phyloP scores from a whole-genome alignment of 2,113 vertebrate genomes.

The Microcebus griseorufus region DNA sequence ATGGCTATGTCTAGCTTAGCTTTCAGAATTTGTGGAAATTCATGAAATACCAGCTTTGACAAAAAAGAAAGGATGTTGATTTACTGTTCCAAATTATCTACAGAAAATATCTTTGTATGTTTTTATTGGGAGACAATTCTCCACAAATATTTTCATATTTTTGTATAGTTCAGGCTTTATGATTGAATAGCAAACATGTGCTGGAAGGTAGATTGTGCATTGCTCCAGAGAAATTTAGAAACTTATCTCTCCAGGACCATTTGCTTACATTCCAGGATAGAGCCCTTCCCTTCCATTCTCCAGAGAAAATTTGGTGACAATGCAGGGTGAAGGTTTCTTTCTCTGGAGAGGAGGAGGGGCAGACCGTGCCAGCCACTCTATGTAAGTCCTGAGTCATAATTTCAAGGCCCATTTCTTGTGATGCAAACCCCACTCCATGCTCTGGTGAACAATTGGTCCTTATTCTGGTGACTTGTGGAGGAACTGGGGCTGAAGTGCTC shows the following conservation, averaged over 20 bases:
- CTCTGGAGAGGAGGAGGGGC: neutral
- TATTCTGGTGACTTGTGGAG: neutral
- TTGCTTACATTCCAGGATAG: neutral
- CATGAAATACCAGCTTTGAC: neutral
- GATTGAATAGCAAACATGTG: neutral
- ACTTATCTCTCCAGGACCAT: neutral
- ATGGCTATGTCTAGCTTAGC: neutral
- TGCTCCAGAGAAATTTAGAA: constrained; percentile 9
- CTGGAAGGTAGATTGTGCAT: neutral
- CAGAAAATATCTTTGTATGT: neutral
- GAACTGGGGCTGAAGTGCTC: neutral
- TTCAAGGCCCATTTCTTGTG: neutral
- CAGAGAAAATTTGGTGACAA: neutral
- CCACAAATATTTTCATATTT: constrained; percentile 38
- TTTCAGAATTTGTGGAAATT: constrained; percentile 37
- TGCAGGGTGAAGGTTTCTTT: neutral
- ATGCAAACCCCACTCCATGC: neutral
- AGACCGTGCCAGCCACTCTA: neutral
- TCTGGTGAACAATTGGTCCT: neutral
- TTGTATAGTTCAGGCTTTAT: neutral
- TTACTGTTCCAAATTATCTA: neutral
- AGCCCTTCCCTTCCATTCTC: neutral
- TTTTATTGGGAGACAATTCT: neutral
- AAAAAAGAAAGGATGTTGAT: neutral
- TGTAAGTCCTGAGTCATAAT: neutral